Conservation (phyloP, 1,140 invertebrate genomes). For the Hylaeus volcanicus region DNA sequence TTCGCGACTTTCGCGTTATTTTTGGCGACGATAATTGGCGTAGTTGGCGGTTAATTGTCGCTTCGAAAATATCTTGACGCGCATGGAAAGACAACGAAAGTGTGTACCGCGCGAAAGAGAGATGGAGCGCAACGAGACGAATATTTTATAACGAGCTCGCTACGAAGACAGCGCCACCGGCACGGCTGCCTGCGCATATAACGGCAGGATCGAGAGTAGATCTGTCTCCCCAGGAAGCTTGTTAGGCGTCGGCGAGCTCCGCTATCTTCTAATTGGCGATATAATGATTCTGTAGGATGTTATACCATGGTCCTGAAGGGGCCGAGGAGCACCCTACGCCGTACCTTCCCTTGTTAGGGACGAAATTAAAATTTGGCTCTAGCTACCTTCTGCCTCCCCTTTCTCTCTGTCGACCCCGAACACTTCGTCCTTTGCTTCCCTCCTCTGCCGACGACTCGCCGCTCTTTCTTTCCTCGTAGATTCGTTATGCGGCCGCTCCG, state of each 20-base stretch:
- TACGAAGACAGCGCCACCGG: constrained; percentile 40
- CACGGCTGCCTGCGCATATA: constrained; percentile 50
- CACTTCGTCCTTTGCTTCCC: constrained; percentile 3
- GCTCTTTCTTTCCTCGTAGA: constrained; percentile 25
- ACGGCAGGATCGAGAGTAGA: constrained; percentile 61
- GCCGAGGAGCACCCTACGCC: constrained; percentile 70
- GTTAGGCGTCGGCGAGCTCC: constrained; percentile 78
- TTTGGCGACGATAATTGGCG: constrained; percentile 35
- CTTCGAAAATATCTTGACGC: constrained; percentile 43
- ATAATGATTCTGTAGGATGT: constrained; percentile 81
- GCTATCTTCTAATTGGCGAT: constrained; percentile 81
- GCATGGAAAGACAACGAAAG: constrained; percentile 46
- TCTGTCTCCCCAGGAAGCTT: constrained; percentile 79
- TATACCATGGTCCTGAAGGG: constrained; percentile 76
- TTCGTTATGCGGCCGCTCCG: constrained; percentile 51
- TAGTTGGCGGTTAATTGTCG: constrained; percentile 42
- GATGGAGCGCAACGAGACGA: constrained; percentile 47
- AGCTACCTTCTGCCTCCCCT: constrained; percentile 31
- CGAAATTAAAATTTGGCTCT: constrained; percentile 79
- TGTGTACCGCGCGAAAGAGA: constrained; percentile 30
- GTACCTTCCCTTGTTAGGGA: constrained; percentile 76
- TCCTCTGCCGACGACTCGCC: background rate
- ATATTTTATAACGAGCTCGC: constrained; percentile 51
- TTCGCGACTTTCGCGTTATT: too few relatives aligned
- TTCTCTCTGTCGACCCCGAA: background rate